A percentile compares a stretch with the other conserved stretches of the same genome.
These are phyloP conservation scores for Pachyramphus minor DNA, from an alignment of 2,113 vertebrate species.

Conservation along the genomic window DNA sequence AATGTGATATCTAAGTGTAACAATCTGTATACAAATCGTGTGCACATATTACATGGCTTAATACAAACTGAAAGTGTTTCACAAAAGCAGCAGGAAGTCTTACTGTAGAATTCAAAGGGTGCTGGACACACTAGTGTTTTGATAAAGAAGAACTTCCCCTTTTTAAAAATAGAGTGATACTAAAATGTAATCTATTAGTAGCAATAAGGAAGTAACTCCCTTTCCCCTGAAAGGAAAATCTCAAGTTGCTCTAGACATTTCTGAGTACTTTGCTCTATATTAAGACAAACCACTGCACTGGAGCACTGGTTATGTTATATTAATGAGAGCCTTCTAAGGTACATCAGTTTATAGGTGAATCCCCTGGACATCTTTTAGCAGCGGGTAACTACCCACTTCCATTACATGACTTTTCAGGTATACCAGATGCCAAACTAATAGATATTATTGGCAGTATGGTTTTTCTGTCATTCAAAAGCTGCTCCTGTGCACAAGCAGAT, in stretches of 20 bases:
- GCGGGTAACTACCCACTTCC: not conserved
- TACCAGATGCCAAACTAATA: not conserved
- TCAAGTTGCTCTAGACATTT: not conserved
- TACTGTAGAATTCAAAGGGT: not conserved
- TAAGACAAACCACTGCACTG: not conserved
- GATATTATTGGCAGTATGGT: not conserved
- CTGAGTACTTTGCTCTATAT: not conserved
- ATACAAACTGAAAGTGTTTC: not conserved
- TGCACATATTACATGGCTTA: fast-evolving
- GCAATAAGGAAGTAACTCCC: not conserved
- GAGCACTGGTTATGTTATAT: not conserved
- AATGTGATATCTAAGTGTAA: not conserved
- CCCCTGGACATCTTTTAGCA: not conserved
- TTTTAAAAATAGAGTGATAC: not conserved
- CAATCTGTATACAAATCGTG: not conserved
- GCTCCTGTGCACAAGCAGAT: not conserved
- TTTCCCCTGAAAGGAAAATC: not conserved
- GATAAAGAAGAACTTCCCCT: not conserved
- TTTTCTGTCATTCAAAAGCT: not conserved
- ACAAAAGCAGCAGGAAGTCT: not conserved
- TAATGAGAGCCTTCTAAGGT: not conserved
- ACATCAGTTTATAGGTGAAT: not conserved
- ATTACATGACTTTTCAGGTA: not conserved
- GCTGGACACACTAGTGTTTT: not conserved
- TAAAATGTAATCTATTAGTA: not conserved